These are phyloP conservation scores for Oryzias curvinotus DNA, from an alignment of 2,113 vertebrate genomes.

Conservation along the genomic window DNA sequence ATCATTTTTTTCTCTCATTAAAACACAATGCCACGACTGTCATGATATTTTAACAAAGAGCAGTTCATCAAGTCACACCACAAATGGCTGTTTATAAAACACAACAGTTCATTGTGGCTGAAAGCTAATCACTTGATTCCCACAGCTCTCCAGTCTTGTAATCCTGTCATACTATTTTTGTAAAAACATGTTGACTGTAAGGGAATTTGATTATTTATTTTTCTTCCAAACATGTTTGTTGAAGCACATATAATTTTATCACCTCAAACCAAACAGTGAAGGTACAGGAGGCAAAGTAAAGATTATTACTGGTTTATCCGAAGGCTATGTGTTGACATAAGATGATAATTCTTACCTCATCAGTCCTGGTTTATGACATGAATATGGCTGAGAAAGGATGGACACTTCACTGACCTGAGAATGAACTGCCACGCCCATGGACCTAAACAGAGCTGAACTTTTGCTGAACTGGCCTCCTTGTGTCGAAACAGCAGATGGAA, in stretches of 20 bases:
- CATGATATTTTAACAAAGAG: too few relatives aligned
- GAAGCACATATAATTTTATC: constrained; percentile 36
- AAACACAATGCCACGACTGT: too few relatives aligned
- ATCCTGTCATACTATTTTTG: neutral
- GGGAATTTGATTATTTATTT: neutral
- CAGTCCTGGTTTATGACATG: constrained; percentile 57
- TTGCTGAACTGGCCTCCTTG: constrained; percentile 58
- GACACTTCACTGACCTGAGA: constrained; percentile 62
- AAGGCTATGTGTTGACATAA: constrained; percentile 34
- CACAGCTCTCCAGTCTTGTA: too few relatives aligned
- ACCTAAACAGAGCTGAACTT: constrained; percentile 71
- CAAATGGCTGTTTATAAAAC: too few relatives aligned
- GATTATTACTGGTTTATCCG: constrained; percentile 27
- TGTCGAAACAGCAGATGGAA: constrained; percentile 63
- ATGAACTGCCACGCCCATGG: constrained; percentile 65
- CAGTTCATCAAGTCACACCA: too few relatives aligned
- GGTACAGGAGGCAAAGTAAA: constrained; percentile 17
- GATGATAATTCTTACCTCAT: constrained; percentile 51
- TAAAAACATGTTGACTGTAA: neutral
- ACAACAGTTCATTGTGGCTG: too few relatives aligned
- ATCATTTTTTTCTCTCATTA: too few relatives aligned
- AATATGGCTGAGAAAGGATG: constrained; percentile 21
- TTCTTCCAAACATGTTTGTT: neutral
- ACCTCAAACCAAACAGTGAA: constrained; percentile 41
- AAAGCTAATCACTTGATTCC: too few relatives aligned